A percentile compares a stretch with the other conserved stretches of the same genome.
Evolutionary conservation across 1,140 invertebrate species (phyloP).

Genomic region (Nylanderia fulva): DNA sequence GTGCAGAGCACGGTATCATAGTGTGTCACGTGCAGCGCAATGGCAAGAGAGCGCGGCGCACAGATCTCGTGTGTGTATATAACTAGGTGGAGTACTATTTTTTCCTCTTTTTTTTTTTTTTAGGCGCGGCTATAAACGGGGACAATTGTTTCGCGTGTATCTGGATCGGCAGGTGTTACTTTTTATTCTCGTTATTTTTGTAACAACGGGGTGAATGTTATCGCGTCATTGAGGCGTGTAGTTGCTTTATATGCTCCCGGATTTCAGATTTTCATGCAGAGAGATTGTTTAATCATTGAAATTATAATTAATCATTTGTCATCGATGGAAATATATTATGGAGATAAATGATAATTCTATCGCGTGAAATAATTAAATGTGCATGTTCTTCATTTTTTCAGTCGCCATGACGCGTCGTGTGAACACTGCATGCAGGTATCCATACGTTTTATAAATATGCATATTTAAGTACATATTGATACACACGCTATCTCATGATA

Average conservation of each 20-base stretch:
- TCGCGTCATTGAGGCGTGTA: no score
- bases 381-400: background rate
- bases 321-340: background rate
- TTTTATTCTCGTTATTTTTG: no score
- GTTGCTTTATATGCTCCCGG: background rate
- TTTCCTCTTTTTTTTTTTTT: no score
- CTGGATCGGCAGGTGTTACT: slow-evolving; percentile 16
- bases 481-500: slow-evolving; percentile 7
- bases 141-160: slow-evolving; percentile 31
- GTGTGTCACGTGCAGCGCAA: slow-evolving; percentile 46
- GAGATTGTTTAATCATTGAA: background rate
- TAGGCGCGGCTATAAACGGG: background rate
- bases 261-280: background rate
- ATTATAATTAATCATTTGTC: background rate
- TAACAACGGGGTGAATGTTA: background rate
- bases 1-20: slow-evolving; percentile 24
- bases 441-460: background rate
- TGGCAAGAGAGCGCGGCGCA: background rate
- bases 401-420: background rate
- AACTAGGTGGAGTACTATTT: slow-evolving; percentile 47
- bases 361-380: background rate
- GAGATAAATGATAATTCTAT: background rate
- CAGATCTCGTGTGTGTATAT: slow-evolving; percentile 22
- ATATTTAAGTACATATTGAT: slow-evolving; percentile 19
- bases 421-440: slow-evolving; percentile 12